Evolutionary conservation across 2,888 invertebrate species (phyloP).

Genomic region (Deilephila porcellus): DNA sequence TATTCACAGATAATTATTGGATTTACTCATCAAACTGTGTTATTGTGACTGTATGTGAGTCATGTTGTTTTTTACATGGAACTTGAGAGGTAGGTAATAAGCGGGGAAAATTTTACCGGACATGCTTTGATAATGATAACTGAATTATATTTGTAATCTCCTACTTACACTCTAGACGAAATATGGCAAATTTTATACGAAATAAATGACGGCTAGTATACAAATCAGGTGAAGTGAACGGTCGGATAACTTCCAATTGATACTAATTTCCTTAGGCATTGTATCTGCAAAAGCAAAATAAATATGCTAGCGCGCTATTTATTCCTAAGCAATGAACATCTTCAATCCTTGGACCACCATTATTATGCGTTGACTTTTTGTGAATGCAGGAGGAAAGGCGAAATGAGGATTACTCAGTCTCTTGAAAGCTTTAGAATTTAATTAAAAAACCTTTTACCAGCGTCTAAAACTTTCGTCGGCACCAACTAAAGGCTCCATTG

Average conservation of each 20-base stretch:
- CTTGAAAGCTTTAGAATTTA: slow-evolving; percentile 9
- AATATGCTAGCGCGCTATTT: too few relatives aligned
- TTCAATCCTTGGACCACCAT: too few relatives aligned
- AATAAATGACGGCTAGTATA: too few relatives aligned
- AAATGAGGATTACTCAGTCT: background rate
- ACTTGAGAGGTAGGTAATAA: background rate
- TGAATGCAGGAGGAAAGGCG: background rate
- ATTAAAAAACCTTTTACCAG: slow-evolving; percentile 3
- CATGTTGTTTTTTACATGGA: slow-evolving; percentile 9
- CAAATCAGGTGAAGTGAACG: too few relatives aligned
- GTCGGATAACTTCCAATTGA: too few relatives aligned
- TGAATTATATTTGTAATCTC: background rate
- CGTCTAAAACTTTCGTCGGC: slow-evolving; percentile 8
- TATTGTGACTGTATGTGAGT: slow-evolving; percentile 10
- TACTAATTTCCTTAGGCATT: too few relatives aligned
- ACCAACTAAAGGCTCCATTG: slow-evolving; percentile 11
- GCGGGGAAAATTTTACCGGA: background rate
- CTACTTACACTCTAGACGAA: too few relatives aligned
- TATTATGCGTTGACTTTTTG: too few relatives aligned
- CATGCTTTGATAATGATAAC: background rate
- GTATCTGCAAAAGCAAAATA: too few relatives aligned
- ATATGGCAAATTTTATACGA: too few relatives aligned
- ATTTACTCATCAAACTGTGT: slow-evolving; percentile 22
- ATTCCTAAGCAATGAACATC: too few relatives aligned
- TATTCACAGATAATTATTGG: slow-evolving; percentile 25